Evolutionary conservation across 1,140 invertebrate genomes (phyloP).

Genomic region (Propsilocerus akamusi): DNA sequence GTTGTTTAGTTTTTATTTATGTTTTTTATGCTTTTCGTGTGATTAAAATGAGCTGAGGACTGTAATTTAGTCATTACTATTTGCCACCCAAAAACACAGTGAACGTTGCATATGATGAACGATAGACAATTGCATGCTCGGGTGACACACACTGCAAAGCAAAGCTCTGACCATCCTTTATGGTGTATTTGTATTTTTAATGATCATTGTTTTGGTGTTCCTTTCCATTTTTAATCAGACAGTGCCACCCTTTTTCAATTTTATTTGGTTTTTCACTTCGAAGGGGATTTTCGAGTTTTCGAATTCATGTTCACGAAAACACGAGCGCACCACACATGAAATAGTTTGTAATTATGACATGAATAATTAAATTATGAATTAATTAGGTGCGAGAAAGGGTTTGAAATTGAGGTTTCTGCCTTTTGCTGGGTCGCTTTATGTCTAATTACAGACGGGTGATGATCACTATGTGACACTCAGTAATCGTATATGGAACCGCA

Average conservation of each 20-base stretch:
- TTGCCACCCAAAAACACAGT: too few species aligned
- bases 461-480: too few species aligned
- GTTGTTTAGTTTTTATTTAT: too few species aligned
- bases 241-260: not conserved
- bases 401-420: too few species aligned
- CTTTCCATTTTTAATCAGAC: conserved; percentile 2
- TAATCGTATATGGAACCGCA: too few species aligned
- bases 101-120: too few species aligned
- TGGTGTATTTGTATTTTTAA: not conserved
- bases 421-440: too few species aligned
- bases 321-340: not conserved
- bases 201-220: not conserved
- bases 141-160: too few species aligned
- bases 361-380: conserved; percentile 4
- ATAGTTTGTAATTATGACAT: not conserved
- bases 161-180: not conserved
- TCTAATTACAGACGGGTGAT: too few species aligned
- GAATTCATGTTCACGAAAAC: not conserved
- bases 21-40: too few species aligned
- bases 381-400: conserved; percentile 1
- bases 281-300: not conserved
- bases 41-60: conserved; percentile 1
- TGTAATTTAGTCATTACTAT: conserved; percentile 3
- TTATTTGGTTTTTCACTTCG: not conserved
- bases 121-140: too few species aligned